These are phyloP conservation scores for Pholis gunnellus DNA, from an alignment of 2,113 vertebrate genomes.

Conservation along the genomic window DNA sequence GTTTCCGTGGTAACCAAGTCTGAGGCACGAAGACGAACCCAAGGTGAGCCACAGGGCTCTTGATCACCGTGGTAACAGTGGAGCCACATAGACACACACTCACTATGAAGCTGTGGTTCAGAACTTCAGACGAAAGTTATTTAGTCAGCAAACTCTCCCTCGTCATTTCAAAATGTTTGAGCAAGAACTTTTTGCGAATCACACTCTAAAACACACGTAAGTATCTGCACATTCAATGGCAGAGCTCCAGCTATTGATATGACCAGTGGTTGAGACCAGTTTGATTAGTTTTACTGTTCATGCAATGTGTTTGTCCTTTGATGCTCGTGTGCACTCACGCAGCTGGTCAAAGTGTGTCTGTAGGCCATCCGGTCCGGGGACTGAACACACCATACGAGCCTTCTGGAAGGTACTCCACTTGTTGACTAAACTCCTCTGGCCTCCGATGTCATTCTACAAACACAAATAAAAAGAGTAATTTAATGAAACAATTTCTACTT, in stretches of 20 bases:
- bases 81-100: constrained; percentile 42
- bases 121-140: constrained; percentile 25
- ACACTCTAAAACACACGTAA: constrained; percentile 1
- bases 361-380: constrained; percentile 85
- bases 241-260: constrained; percentile 24
- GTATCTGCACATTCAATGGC: constrained; percentile 8
- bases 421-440: constrained; percentile 87
- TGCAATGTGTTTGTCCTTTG: constrained; percentile 21
- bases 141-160: constrained; percentile 10
- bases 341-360: constrained; percentile 88
- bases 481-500: background rate
- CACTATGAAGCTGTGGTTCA: constrained; percentile 11
- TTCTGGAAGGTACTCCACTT: constrained; percentile 90
- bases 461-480: background rate
- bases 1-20: constrained; percentile 75
- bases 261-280: constrained; percentile 18
- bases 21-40: constrained; percentile 60
- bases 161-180: constrained; percentile 11
- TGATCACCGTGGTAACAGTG: constrained; percentile 76
- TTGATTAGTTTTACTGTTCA: constrained; percentile 11
- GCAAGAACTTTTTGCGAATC: background rate
- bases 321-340: constrained; percentile 80
- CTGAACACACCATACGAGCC: constrained; percentile 85
- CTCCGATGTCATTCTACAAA: constrained; percentile 86
- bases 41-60: constrained; percentile 69